Conservation (phyloP, 2,797 vertebrate species). For the Sciaenops ocellatus region DNA sequence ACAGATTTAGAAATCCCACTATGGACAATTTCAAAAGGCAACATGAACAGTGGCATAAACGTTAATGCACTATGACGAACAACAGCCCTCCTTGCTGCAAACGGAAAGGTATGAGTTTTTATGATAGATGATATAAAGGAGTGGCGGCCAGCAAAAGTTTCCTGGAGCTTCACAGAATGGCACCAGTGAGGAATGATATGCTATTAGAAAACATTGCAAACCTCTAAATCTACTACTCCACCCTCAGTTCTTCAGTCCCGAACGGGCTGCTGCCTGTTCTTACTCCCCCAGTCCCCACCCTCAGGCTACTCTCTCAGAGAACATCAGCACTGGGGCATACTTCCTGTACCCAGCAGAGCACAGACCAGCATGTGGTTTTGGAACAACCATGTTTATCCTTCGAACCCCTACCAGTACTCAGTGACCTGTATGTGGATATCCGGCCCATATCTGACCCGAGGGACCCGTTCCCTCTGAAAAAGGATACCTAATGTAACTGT, state of each 20-base stretch:
- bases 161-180: slow-evolving; percentile 43
- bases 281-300: slow-evolving; percentile 66
- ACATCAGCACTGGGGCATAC: slow-evolving; percentile 85
- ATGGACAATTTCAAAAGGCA: slow-evolving; percentile 69
- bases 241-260: slow-evolving; percentile 40
- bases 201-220: slow-evolving; percentile 43
- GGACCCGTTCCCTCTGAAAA: slow-evolving; percentile 98
- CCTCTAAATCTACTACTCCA: slow-evolving; percentile 46
- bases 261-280: slow-evolving; percentile 47
- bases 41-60: slow-evolving; percentile 69
- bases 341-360: slow-evolving; percentile 88
- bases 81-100: slow-evolving; percentile 55
- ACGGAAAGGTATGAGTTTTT: slow-evolving; percentile 35
- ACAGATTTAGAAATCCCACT: slow-evolving; percentile 68
- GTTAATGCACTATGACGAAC: slow-evolving; percentile 69
- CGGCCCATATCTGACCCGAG: slow-evolving; percentile 96
- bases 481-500: slow-evolving; percentile 98
- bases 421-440: slow-evolving; percentile 97
- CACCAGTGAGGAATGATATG: slow-evolving; percentile 45
- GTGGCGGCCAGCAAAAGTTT: slow-evolving; percentile 22
- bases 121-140: slow-evolving; percentile 34
- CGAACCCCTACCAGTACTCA: slow-evolving; percentile 91
- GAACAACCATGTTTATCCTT: slow-evolving; percentile 92
- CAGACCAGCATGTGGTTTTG: slow-evolving; percentile 93
- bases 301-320: slow-evolving; percentile 79